phyloP scores from a whole-genome alignment of 2,113 vertebrate genomes.

The Budorcas taxicolor region DNA sequence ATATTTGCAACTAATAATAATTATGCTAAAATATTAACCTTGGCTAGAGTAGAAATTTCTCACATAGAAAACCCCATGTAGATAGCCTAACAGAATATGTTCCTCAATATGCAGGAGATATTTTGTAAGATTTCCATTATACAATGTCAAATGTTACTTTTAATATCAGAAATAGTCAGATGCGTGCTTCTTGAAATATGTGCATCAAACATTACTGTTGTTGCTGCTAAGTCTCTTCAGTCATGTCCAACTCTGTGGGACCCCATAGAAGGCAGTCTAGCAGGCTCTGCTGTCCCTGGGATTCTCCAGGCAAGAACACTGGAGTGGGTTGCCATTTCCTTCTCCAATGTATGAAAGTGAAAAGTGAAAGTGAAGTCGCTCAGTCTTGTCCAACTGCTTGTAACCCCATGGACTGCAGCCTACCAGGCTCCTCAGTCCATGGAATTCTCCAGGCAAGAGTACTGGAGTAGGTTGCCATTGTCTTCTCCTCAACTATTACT shows the following conservation, averaged over 20 bases:
- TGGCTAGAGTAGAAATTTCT: not conserved
- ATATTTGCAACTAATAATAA: not conserved
- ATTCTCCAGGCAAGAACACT: too few relatives aligned
- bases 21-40: not conserved
- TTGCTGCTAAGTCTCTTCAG: too few relatives aligned
- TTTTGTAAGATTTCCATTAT: not conserved
- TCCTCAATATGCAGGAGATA: not conserved
- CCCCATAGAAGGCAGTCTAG: too few relatives aligned
- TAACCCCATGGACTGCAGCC: too few relatives aligned
- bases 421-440: too few relatives aligned
- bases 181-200: not conserved
- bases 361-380: too few relatives aligned
- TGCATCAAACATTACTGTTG: not conserved
- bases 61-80: not conserved
- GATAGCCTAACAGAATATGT: not conserved
- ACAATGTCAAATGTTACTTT: not conserved
- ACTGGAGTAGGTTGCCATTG: too few relatives aligned
- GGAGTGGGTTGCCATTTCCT: too few relatives aligned
- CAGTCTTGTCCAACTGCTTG: too few relatives aligned
- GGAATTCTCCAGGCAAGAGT: too few relatives aligned
- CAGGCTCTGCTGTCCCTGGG: too few relatives aligned
- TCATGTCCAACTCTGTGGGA: fast-evolving
- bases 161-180: not conserved
- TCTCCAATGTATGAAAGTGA: too few relatives aligned
- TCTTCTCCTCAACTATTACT: not conserved